Percentiles rank a stretch among this genome's conserved stretches.
Evolutionary conservation across 2,797 vertebrate species (phyloP).

Genomic region (Mallotus villosus): DNA sequence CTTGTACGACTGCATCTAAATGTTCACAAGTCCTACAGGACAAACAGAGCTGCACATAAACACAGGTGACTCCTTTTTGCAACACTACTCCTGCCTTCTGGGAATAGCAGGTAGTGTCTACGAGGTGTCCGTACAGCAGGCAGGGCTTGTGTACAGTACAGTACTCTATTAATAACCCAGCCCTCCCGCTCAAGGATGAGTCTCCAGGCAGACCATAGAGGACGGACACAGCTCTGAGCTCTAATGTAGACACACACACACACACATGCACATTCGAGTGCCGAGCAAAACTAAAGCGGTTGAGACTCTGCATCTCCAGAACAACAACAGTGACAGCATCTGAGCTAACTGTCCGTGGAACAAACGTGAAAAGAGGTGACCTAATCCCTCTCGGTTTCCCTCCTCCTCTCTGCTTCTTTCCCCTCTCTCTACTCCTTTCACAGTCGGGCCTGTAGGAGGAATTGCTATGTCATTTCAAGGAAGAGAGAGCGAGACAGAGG

Average conservation of each 20-base stretch:
- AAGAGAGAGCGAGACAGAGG: not conserved
- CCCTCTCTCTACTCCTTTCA: not conserved
- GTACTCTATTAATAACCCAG: too few relatives aligned
- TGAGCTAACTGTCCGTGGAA: not conserved
- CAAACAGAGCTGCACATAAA: too few relatives aligned
- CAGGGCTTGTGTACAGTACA: too few relatives aligned
- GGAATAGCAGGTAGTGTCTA: not conserved
- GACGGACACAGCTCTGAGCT: not conserved
- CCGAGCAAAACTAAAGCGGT: not conserved
- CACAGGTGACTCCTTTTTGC: not conserved
- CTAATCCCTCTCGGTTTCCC: not conserved
- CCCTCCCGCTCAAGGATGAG: too few relatives aligned
- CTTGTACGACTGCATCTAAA: not conserved
- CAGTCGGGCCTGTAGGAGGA: not conserved
- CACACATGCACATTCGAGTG: not conserved
- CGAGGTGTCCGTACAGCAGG: not conserved
- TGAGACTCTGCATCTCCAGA: too few relatives aligned
- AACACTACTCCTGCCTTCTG: not conserved
- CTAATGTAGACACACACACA: slow-evolving; percentile 4
- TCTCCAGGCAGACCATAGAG: not conserved
- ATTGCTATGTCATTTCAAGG: not conserved
- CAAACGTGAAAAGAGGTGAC: not conserved
- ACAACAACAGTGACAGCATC: slow-evolving; percentile 4
- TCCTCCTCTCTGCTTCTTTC: not conserved
- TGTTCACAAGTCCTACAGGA: not conserved